Base-by-base conservation (phyloP, 2,888 invertebrate genomes). In the Leptopilina myrica region DNA sequence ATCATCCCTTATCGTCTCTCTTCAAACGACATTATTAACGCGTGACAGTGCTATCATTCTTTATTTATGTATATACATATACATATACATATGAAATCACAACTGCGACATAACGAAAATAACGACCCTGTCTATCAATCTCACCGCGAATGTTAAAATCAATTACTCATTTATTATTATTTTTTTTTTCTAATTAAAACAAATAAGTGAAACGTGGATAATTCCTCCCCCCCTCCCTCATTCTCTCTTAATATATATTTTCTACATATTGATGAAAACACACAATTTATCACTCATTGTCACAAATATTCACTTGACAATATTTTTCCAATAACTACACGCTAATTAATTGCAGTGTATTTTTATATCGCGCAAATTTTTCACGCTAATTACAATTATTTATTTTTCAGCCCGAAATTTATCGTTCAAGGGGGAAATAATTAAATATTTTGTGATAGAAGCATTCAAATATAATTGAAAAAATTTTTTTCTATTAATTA, bases 21-120 rank as follows among this genome's bases (percentile, higher is more conserved):
- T 73, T 56, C 73, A 73, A 56, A 73, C n/a, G 73, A 73, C 33
- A 73, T 73, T 73, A 73, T 73, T 56, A 73, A 40, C 73, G 69
- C 56, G 12, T 73, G 73, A 73, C 73, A 73, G 73, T 73, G 56
- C 73, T 73, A 73, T 73, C 73, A 56, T 15, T 73, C 56, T 73
- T 73, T 73, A 56, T 73, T 73, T 73, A 73, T 43, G 8, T 43
- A 43, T 43, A 43, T 43, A 43, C 8, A 43, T 8, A 43, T 43
- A 43, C 33, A 33, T 20, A 20, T 20, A 20, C 20, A 20, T 20
- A 20, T 73, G 73, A 56, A 73, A 73, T 73, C 73, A 56, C 56
- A 56, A 73, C 73, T 56, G 56, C 73, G 26, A 12, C 40, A 26
- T 53, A 56, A 40, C 49, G 33, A 56, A 56, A 56, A 73, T 73